Evolutionary conservation across 92 coral and sea anemone species (phyloP), one percentile per base, ranked within the genome.

Genomic region (Zoanthus gigantus): DNA sequence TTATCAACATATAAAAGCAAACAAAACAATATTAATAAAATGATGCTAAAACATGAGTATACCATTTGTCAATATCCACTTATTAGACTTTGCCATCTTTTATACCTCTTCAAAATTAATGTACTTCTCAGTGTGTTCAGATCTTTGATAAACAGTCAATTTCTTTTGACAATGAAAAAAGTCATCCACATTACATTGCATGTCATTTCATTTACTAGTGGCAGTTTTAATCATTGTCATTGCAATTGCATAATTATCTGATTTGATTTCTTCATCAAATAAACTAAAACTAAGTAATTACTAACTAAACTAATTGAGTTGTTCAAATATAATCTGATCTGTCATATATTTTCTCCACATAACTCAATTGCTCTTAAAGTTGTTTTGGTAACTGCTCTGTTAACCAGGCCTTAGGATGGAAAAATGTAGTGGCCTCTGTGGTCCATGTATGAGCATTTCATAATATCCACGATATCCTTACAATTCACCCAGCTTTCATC

Each of bases 361-460:
- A 37, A 18, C 50, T 72, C n/a, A 18, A 34, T 9, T 72, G 18
- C 53, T 72, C 52, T 11, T 52, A 29, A 29, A 29, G 74, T 71
- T 71, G 31, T 23, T 71, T 71, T 28, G 42, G 74, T 32, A 71
- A 71, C 29, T 71, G 46, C 74, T 71, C 54, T 29, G 45, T 7
- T 42, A 73, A 42, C 56, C 77, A 14, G 78, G 44, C 30, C 78
- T 45, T 42, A 74, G 31, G 78, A 46, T 46, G 57, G 57, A 74
- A 74, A 77, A 13, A 77, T 28, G 66, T 77, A 77, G 68, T 56
- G 47, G 68, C 82, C 68, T 77, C 69, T 77, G 50, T 54, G 82
- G 82, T 54, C 82, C 82, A 77, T 77, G 82, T 77, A 77, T 77
- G 82, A 29, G 48, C 82, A 77, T 77, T 77, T 77, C 82, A 77